Percentiles rank a stretch among this genome's conserved stretches.
Conservation (phyloP, 2,113 vertebrate genomes). For the Pelobates fuscus region DNA sequence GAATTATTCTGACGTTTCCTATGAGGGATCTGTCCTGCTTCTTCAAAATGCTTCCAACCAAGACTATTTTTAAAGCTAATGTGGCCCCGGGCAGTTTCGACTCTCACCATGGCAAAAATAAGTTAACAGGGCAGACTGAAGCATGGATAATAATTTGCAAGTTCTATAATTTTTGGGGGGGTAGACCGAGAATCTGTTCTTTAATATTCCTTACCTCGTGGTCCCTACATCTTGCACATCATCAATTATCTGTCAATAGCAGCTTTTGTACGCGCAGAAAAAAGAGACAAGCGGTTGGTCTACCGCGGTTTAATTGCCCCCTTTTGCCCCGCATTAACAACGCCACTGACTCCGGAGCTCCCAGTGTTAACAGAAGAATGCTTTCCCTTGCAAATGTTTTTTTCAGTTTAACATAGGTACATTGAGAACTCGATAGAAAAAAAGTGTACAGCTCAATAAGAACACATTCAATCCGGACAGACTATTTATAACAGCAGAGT, state of each 20-base stretch:
- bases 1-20: not conserved
- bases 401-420: slow-evolving; percentile 27
- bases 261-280: too few species aligned
- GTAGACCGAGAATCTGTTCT: too few species aligned
- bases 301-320: too few species aligned
- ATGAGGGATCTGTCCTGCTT: not conserved
- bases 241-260: too few species aligned
- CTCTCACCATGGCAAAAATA: too few species aligned
- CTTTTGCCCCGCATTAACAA: too few species aligned
- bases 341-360: not conserved
- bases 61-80: not conserved
- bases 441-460: not conserved
- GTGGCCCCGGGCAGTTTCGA: not conserved
- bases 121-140: too few species aligned
- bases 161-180: too few species aligned
- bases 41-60: not conserved
- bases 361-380: slow-evolving; percentile 5
- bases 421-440: slow-evolving; percentile 6
- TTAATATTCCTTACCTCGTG: too few species aligned
- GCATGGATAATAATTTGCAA: too few species aligned
- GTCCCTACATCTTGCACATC: too few species aligned
- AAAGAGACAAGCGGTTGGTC: too few species aligned
- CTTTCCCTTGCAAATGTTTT: slow-evolving; percentile 9
- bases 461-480: slow-evolving; percentile 20
- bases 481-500: slow-evolving; percentile 43